Evolutionary conservation across 2,113 vertebrate species (phyloP).

Genomic region (Aegithalos caudatus): DNA sequence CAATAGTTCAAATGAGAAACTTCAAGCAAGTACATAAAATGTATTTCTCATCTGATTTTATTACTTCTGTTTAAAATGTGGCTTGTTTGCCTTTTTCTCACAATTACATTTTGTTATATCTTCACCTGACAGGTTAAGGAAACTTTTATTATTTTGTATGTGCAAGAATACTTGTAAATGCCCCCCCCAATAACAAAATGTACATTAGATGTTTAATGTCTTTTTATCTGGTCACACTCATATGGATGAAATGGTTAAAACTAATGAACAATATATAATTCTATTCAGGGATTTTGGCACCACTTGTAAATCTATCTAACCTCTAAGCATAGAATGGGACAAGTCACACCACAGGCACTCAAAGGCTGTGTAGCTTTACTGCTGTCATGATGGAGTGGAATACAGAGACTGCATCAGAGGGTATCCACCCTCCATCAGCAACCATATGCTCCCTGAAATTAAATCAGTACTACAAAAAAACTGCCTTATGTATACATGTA

Average conservation of each 20-base stretch:
- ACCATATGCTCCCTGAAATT: background rate
- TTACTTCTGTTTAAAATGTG: background rate
- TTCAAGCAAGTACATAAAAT: background rate
- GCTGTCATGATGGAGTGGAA: background rate
- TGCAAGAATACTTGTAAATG: background rate
- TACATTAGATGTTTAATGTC: background rate
- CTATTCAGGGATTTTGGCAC: background rate
- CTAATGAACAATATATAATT: background rate
- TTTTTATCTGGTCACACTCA: background rate
- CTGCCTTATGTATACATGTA: background rate
- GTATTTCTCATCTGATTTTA: background rate
- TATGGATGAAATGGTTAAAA: background rate
- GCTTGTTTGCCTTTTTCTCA: background rate
- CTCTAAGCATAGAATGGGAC: background rate
- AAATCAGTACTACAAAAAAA: background rate
- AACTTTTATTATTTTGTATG: background rate
- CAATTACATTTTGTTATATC: background rate
- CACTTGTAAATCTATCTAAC: background rate
- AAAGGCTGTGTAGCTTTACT: background rate
- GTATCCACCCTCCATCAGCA: background rate
- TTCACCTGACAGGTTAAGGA: background rate
- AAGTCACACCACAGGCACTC: background rate
- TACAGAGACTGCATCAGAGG: background rate
- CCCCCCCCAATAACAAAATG: background rate
- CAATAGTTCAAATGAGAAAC: constrained; percentile 19